These are phyloP conservation scores for Cephus sareptanus DNA, from an alignment of 2,888 invertebrate genomes.

Conservation along the genomic window DNA sequence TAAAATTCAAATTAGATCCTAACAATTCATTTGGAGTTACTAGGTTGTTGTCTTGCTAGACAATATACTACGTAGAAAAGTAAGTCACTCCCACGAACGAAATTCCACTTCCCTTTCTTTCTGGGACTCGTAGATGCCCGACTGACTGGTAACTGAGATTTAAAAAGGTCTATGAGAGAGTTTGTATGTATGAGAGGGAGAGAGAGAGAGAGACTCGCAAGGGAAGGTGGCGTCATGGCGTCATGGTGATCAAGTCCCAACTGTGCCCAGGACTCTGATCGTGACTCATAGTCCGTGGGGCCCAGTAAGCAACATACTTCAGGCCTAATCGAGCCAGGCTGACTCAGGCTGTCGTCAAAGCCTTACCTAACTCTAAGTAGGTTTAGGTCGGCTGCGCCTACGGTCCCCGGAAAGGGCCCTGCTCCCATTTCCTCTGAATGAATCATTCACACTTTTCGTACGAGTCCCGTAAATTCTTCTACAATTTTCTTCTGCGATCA, in stretches of 20 bases:
- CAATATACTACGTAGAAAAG: background rate
- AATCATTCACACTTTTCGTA: background rate
- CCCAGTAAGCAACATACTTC: constrained; percentile 12
- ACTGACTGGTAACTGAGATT: background rate
- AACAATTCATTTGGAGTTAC: background rate
- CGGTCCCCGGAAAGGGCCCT: background rate
- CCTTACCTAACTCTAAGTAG: constrained; percentile 40
- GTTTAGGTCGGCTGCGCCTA: constrained; percentile 32
- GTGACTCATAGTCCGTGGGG: background rate
- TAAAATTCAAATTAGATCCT: background rate
- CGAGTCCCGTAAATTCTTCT: background rate
- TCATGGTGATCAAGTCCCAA: background rate
- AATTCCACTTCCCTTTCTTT: background rate
- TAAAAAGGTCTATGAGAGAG: background rate
- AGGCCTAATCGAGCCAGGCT: constrained; percentile 44
- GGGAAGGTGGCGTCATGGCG: background rate
- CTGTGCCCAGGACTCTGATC: background rate
- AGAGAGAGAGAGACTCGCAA: constrained; percentile 10
- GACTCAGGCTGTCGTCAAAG: constrained; percentile 37
- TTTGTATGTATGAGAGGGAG: background rate
- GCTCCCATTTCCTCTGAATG: background rate
- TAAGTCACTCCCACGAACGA: background rate
- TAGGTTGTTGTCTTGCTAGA: background rate
- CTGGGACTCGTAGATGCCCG: background rate
- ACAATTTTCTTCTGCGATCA: background rate